Percentiles rank a stretch among this genome's conserved stretches.
phyloP scores from a whole-genome alignment of 2,113 vertebrate genomes.

The Cheirogaleus medius region DNA sequence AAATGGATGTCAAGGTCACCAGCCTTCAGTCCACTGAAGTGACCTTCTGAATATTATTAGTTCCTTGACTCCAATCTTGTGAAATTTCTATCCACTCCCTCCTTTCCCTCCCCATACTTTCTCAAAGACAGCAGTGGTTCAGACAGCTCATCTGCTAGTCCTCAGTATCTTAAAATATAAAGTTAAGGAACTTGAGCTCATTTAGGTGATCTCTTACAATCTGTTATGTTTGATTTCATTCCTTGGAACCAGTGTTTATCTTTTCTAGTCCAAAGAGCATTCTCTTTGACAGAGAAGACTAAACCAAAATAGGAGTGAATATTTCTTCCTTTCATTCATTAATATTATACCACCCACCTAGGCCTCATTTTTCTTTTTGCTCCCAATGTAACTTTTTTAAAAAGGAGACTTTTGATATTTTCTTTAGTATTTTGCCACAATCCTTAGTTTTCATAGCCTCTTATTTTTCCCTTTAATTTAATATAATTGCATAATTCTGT shows the following conservation, averaged over 20 bases:
- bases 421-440: not conserved
- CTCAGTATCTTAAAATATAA: not conserved
- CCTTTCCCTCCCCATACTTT: not conserved
- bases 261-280: constrained; percentile 24
- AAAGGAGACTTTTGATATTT: not conserved
- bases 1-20: not conserved
- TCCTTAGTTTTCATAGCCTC: not conserved
- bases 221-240: not conserved
- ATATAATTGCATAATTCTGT: not conserved
- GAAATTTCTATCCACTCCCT: not conserved
- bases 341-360: not conserved
- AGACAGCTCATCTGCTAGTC: not conserved
- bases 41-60: not conserved
- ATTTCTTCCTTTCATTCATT: constrained; percentile 7
- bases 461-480: constrained; percentile 29
- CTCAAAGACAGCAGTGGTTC: not conserved
- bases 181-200: not conserved
- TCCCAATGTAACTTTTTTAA: not conserved
- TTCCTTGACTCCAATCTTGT: not conserved
- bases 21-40: not conserved
- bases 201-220: not conserved
- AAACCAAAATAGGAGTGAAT: not conserved
- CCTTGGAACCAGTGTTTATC: not conserved
- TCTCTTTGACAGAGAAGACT: not conserved
- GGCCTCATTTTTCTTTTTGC: not conserved